phyloP scores from a whole-genome alignment of 1,140 invertebrate species.

The Drosophila orena region DNA sequence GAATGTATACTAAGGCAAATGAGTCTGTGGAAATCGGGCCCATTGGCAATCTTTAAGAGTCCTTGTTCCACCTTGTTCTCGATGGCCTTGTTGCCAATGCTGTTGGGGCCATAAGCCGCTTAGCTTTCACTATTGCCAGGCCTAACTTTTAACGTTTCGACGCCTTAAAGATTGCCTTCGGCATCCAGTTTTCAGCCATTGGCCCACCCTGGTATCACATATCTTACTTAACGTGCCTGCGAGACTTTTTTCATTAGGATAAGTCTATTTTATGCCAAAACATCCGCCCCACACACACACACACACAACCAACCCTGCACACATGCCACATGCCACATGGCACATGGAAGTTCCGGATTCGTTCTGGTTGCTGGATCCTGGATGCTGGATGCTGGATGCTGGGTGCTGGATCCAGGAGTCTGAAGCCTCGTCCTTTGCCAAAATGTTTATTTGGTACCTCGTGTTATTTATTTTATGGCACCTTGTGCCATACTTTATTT shows the following conservation, averaged over 20 bases:
- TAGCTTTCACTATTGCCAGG: slow-evolving; percentile 68
- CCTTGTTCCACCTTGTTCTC: slow-evolving; percentile 38
- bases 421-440: slow-evolving; percentile 55
- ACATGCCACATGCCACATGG: slow-evolving; percentile 34
- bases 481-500: slow-evolving; percentile 82
- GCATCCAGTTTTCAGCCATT: slow-evolving; percentile 14
- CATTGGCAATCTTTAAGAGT: slow-evolving; percentile 38
- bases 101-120: slow-evolving; percentile 60
- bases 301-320: slow-evolving; percentile 4
- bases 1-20: slow-evolving; percentile 50
- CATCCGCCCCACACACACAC: slow-evolving; percentile 46
- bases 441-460: slow-evolving; percentile 82
- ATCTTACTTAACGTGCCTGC: slow-evolving; percentile 82
- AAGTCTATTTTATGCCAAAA: slow-evolving; percentile 82
- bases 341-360: slow-evolving; percentile 36
- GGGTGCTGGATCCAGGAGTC: too few relatives aligned
- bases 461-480: slow-evolving; percentile 83
- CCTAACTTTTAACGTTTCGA: slow-evolving; percentile 81
- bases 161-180: slow-evolving; percentile 60
- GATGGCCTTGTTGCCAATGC: slow-evolving; percentile 34
- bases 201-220: slow-evolving; percentile 57
- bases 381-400: neutral
- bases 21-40: slow-evolving; percentile 29
- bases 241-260: slow-evolving; percentile 83
- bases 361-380: slow-evolving; percentile 7